Conservation (phyloP, 2,888 invertebrate species). For the Stenoptilia bipunctidactyla region DNA sequence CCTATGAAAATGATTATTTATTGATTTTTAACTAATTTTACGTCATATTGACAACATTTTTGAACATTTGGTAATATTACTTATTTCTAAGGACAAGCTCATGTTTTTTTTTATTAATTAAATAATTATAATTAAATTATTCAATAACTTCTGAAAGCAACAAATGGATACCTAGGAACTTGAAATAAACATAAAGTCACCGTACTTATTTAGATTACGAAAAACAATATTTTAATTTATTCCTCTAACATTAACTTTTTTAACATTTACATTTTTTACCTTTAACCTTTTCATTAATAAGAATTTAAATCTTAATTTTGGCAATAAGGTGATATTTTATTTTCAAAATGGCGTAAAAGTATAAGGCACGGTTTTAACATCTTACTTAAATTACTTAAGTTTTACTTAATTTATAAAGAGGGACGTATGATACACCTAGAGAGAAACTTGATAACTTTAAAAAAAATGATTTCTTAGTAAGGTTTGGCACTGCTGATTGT, state of each 20-base stretch:
- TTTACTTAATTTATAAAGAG: constrained; percentile 28
- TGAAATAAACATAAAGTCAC: constrained; percentile 10
- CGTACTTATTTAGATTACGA: background rate
- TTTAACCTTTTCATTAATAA: constrained; percentile 1
- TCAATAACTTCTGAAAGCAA: constrained; percentile 4
- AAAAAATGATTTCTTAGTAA: constrained; percentile 5
- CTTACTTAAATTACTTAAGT: constrained; percentile 43
- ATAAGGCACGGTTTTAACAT: constrained; percentile 65
- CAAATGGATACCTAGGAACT: constrained; percentile 7
- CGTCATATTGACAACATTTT: constrained; percentile 58
- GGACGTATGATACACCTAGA: constrained; percentile 57
- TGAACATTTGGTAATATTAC: constrained; percentile 45
- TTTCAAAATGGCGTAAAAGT: constrained; percentile 65
- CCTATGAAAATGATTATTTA: constrained; percentile 41
- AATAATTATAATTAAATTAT: constrained; percentile 11
- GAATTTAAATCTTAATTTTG: constrained; percentile 1
- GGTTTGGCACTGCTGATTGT: background rate
- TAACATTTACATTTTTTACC: background rate
- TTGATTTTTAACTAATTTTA: constrained; percentile 24
- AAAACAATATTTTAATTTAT: background rate
- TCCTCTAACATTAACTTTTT: too few relatives aligned
- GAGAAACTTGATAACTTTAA: constrained; percentile 23
- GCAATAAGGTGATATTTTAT: constrained; percentile 52
- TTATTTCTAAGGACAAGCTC: constrained; percentile 61
- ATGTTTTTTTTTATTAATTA: constrained; percentile 21